Percentiles rank a stretch among this genome's conserved stretches.
Evolutionary conservation across 2,113 vertebrate genomes (phyloP).

Genomic region (Eleginops maclovinus): DNA sequence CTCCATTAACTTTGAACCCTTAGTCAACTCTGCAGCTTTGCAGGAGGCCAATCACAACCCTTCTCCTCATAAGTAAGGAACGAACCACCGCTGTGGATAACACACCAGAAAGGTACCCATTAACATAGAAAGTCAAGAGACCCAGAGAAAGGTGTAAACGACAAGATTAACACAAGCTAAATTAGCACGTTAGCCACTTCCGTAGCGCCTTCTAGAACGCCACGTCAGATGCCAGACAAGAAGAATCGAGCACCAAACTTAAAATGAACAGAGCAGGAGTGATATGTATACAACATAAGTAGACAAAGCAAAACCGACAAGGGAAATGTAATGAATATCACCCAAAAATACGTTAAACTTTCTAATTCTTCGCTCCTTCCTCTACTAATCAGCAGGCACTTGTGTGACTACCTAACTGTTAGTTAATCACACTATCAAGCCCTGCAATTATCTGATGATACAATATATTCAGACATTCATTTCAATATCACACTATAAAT

Average conservation of each 20-base stretch:
- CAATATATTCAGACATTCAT: not conserved
- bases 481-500: not conserved
- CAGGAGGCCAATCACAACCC: not conserved
- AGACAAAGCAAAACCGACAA: not conserved
- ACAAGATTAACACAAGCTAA: not conserved
- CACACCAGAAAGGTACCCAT: not conserved
- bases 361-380: not conserved
- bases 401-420: not conserved
- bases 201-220: conserved; percentile 78
- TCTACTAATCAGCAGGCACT: not conserved
- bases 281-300: not conserved
- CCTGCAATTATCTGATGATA: not conserved
- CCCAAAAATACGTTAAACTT: not conserved
- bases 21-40: not conserved
- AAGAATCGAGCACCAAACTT: conserved; percentile 57
- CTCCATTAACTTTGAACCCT: conserved; percentile 9
- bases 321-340: not conserved
- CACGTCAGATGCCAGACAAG: conserved; percentile 88
- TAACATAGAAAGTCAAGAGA: fast-evolving
- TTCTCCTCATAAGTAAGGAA: not conserved
- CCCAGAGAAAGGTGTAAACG: not conserved
- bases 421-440: not conserved
- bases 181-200: conserved; percentile 53
- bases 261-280: not conserved
- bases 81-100: not conserved